Percentiles rank a stretch among this genome's conserved stretches.
phyloP scores from a whole-genome alignment of 2,797 vertebrate species.

The Glossophaga mutica region DNA sequence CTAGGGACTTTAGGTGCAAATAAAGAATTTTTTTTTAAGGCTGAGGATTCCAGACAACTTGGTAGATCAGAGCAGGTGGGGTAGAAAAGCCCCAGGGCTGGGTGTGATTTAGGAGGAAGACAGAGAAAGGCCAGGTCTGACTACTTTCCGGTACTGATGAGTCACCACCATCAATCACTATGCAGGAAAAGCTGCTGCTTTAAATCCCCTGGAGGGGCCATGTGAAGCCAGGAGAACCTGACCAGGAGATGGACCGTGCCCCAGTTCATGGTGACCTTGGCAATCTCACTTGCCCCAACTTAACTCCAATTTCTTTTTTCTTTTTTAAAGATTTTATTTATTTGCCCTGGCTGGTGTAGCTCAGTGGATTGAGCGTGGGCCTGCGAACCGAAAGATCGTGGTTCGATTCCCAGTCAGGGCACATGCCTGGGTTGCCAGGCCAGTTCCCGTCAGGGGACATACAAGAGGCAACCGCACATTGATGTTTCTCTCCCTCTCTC shows the following conservation, averaged over 20 bases:
- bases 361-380: no score
- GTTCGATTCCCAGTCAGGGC: no score
- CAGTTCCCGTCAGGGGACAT: no score
- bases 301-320: neutral
- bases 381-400: no score
- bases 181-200: slow-evolving; percentile 16
- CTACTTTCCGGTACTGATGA: slow-evolving; percentile 33
- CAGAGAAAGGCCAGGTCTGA: neutral
- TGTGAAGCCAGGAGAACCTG: neutral
- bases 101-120: neutral
- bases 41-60: neutral
- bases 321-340: no score
- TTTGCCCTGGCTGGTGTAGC: no score
- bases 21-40: neutral
- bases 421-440: no score
- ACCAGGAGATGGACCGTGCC: neutral
- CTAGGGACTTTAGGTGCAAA: neutral
- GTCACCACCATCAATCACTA: neutral
- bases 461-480: no score
- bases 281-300: neutral
- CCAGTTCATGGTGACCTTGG: neutral
- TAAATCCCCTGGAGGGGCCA: neutral
- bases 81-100: neutral
- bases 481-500: no score
- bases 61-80: neutral